These are phyloP conservation scores for Eurytoma californica DNA, from an alignment of 2,888 invertebrate species.

Conservation along the genomic window DNA sequence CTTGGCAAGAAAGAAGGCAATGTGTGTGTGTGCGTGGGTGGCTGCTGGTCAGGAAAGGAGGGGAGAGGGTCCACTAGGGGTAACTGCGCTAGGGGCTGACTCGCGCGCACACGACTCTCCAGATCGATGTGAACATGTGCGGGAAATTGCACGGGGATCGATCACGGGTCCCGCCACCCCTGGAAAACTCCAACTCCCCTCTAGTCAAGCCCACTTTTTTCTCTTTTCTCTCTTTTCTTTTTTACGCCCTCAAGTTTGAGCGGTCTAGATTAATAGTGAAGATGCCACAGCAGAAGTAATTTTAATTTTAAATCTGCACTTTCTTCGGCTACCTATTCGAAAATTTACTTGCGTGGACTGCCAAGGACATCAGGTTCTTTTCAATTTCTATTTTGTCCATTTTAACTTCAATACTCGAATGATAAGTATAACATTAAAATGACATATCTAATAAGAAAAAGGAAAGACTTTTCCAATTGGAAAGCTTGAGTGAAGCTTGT, in stretches of 20 bases:
- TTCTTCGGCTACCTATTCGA: too few species aligned
- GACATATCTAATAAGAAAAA: too few species aligned
- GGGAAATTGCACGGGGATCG: constrained; percentile 74
- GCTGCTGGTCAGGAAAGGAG: constrained; percentile 62
- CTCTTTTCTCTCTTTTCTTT: constrained; percentile 51
- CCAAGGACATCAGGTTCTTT: too few species aligned
- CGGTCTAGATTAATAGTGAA: too few species aligned
- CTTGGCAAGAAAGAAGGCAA: constrained; percentile 62
- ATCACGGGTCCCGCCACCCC: constrained; percentile 66
- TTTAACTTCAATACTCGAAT: too few species aligned
- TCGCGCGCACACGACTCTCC: constrained; percentile 60
- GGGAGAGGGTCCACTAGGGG: constrained; percentile 43
- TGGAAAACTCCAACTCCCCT: constrained; percentile 65
- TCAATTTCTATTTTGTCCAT: too few species aligned
- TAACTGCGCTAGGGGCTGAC: neutral
- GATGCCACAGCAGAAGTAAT: too few species aligned
- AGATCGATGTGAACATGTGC: constrained; percentile 75
- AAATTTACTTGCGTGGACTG: too few species aligned
- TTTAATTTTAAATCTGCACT: too few species aligned
- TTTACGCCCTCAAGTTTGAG: neutral
- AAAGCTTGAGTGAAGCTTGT: too few species aligned
- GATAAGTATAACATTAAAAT: too few species aligned
- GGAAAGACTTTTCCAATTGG: too few species aligned
- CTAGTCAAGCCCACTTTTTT: constrained; percentile 56
- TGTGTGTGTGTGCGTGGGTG: constrained; percentile 62